Evolutionary conservation across 2,113 vertebrate species (phyloP).

Genomic region (Orientallactaga bullata): DNA sequence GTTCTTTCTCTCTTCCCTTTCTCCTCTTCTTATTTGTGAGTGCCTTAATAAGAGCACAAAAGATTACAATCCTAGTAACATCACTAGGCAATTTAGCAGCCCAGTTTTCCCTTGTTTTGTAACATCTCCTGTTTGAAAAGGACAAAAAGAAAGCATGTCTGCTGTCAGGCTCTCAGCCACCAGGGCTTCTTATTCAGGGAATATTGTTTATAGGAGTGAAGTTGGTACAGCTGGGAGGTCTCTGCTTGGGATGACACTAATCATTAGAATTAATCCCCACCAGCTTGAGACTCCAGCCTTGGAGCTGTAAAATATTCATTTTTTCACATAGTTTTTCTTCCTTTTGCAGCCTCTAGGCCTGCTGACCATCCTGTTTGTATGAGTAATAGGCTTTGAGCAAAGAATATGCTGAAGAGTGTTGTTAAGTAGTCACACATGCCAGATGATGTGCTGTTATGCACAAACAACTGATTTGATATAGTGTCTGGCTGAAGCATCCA

Average conservation of each 20-base stretch:
- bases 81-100: neutral
- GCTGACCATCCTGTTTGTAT: neutral
- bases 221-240: neutral
- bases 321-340: neutral
- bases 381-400: slow-evolving; percentile 39
- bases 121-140: slow-evolving; percentile 30
- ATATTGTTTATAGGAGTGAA: neutral
- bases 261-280: neutral
- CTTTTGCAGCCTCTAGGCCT: neutral
- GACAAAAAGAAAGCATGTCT: neutral
- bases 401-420: neutral
- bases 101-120: neutral
- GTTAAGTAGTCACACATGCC: neutral
- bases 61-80: slow-evolving; percentile 6
- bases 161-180: neutral
- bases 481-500: slow-evolving; percentile 9
- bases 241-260: neutral
- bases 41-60: neutral
- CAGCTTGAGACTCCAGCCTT: neutral
- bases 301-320: neutral
- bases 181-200: neutral
- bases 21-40: neutral
- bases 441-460: slow-evolving; percentile 24
- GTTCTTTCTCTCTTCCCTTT: neutral
- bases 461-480: slow-evolving; percentile 12